These are phyloP conservation scores for Heliconius sara DNA, from an alignment of 2,888 invertebrate species.

Conservation along the genomic window DNA sequence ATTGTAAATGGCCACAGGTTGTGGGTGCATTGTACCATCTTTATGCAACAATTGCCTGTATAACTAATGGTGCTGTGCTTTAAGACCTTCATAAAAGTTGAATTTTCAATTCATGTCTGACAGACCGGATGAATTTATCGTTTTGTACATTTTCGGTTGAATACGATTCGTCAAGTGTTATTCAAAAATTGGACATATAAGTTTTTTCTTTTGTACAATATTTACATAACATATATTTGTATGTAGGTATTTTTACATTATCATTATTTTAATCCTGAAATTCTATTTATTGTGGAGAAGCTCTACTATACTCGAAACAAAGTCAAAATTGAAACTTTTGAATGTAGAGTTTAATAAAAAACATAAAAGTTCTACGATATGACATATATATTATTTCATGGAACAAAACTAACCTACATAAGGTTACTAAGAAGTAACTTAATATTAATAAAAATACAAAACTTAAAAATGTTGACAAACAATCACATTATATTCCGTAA, in stretches of 20 bases:
- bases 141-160: slow-evolving; percentile 48
- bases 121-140: slow-evolving; percentile 51
- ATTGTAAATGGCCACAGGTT: slow-evolving; percentile 19
- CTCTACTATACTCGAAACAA: too few species aligned
- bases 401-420: too few species aligned
- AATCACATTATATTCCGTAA: not conserved
- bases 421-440: too few species aligned
- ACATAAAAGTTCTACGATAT: too few species aligned
- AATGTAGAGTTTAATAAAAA: too few species aligned
- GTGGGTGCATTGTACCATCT: slow-evolving; percentile 34
- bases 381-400: too few species aligned
- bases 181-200: slow-evolving; percentile 40
- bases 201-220: not conserved
- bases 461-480: not conserved
- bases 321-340: too few species aligned
- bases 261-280: too few species aligned
- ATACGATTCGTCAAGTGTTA: slow-evolving; percentile 47
- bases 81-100: slow-evolving; percentile 49
- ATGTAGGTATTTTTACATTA: too few species aligned
- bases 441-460: not conserved
- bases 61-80: slow-evolving; percentile 45
- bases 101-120: slow-evolving; percentile 50
- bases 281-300: too few species aligned
- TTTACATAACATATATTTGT: not conserved
- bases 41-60: slow-evolving; percentile 43